phyloP scores from a whole-genome alignment of 2,113 vertebrate species.

The Isichthys henryi region DNA sequence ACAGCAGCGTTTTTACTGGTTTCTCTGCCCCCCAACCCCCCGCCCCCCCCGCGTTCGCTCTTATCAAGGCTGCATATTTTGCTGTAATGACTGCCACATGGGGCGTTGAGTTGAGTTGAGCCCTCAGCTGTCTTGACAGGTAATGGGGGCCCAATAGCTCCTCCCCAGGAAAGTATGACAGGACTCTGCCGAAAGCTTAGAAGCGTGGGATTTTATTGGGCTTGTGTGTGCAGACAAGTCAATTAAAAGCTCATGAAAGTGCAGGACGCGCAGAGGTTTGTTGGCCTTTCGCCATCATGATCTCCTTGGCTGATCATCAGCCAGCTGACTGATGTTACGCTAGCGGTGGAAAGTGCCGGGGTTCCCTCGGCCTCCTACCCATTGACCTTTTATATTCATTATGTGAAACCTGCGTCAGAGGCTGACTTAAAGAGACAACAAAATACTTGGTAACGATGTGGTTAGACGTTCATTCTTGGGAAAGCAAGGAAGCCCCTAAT shows the following conservation, averaged over 20 bases:
- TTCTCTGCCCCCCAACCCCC: background rate
- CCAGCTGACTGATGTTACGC: background rate
- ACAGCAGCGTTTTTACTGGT: background rate
- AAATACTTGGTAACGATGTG: background rate
- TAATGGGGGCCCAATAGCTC: background rate
- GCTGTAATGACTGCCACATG: conserved; percentile 13
- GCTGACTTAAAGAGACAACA: background rate
- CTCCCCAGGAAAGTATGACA: background rate
- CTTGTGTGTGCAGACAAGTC: background rate
- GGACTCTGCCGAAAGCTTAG: background rate
- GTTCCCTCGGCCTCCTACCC: background rate
- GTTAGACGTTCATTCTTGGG: background rate
- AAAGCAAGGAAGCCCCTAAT: background rate
- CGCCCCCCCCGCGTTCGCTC: background rate
- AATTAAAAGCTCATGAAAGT: background rate
- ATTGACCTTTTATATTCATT: background rate
- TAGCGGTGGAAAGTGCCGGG: background rate
- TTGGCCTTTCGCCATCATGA: background rate
- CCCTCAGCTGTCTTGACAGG: background rate
- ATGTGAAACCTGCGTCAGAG: background rate
- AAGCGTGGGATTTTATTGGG: background rate
- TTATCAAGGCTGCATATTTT: conserved; percentile 5
- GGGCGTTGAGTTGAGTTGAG: background rate
- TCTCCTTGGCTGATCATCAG: background rate
- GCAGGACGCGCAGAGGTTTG: background rate